Base-by-base conservation (phyloP, 2,113 vertebrate species). In the Petaurus breviceps region DNA sequence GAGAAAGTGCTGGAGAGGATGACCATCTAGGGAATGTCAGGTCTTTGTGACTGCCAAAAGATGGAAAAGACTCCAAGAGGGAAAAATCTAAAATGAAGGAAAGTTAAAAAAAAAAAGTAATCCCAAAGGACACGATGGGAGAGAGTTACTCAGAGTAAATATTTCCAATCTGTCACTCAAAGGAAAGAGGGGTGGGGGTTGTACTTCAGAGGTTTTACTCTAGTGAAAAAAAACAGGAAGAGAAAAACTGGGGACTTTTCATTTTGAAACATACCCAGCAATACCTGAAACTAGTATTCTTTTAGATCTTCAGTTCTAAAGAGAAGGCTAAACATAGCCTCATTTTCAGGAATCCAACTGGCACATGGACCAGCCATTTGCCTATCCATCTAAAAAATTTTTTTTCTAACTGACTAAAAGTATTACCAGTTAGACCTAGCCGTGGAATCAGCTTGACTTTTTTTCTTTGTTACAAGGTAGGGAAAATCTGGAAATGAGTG, bases 241-340 rank as follows among this genome's bases (percentile, higher is more conserved):
- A 97, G 54, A 95, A 96, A 93, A 95, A 52, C 51, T 55, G 12
- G 43, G 90, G 57, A 94, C 89, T 61, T 95, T 93, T 89, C 51
- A 61, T 90, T 95, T 95, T 1, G 92, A 52, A 94, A 47, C 47
- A 84, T 84, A 23, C 95, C 93, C 91, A 84, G 52, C 25, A 51
- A 94, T 94, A 97, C 90, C 97, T 94, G 91, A 51, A 96, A 90
- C 43, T 47, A 43, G 14, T 16, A 31, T 84, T 95, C 91, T 96
- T n/a, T 77, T 46, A 91, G 0, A 90, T 55, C 94, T 93, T 92
- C 54, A 92, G 16, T 90, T 96, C 49, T 24, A 96, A 92, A 97
- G 96, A 90, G 51, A 46, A 61, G 96, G 90, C 95, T 97, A 98
- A 98, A 97, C 95, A 94, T 53, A 97, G 93, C 89, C 89, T n/a